A percentile compares a stretch with the other conserved stretches of the same genome.
These are phyloP conservation scores for Equus quagga DNA, from an alignment of 2,113 vertebrate species.

Conservation along the genomic window DNA sequence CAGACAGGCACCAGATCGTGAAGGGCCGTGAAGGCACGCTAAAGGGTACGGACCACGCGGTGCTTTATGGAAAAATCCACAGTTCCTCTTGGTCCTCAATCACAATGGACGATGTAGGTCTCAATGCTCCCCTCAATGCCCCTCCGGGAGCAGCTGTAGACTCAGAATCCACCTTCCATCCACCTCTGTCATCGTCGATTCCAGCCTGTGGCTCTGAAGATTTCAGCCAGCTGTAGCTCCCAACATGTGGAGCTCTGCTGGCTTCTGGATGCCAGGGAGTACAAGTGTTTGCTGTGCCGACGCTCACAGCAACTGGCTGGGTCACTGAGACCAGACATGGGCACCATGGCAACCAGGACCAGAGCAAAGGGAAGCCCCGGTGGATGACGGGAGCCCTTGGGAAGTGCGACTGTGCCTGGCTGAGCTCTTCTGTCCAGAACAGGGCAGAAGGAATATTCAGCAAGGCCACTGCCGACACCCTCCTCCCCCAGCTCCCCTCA, in stretches of 20 bases:
- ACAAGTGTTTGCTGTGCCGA: neutral
- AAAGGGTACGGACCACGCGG: too few relatives aligned
- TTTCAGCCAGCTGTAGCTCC: neutral
- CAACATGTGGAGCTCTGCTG: neutral
- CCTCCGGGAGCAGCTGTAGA: neutral
- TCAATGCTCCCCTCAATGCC: neutral
- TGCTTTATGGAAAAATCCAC: neutral
- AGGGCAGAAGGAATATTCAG: neutral
- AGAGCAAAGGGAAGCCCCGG: neutral
- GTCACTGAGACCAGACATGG: neutral
- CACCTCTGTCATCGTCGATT: neutral
- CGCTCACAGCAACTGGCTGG: neutral
- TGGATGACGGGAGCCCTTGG: neutral
- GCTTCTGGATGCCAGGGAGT: neutral
- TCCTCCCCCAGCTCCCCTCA: too few relatives aligned
- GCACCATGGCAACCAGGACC: neutral
- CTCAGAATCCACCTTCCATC: neutral
- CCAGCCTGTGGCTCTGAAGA: neutral
- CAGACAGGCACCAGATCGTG: fast-evolving
- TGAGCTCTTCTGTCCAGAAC: neutral
- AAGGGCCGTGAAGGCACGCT: neutral
- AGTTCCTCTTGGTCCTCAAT: neutral
- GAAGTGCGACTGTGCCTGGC: neutral
- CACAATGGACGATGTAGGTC: too few relatives aligned
- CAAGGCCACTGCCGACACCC: neutral